Conservation (phyloP, 1,140 invertebrate species). For the Polypedilum vanderplanki region DNA sequence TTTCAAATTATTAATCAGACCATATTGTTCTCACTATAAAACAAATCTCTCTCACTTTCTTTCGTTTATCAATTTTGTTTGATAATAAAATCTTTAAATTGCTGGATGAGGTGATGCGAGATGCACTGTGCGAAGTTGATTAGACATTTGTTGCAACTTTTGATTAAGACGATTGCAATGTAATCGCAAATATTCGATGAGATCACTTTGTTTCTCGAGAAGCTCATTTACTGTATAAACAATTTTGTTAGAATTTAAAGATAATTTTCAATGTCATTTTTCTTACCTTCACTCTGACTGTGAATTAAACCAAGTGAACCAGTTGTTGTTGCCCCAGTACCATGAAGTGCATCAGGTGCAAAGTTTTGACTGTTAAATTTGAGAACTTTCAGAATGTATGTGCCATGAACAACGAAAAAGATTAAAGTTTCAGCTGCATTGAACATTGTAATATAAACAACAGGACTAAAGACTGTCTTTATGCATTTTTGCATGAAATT, state of each 20-base stretch:
- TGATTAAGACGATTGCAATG: constrained; percentile 46
- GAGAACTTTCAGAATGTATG: constrained; percentile 53
- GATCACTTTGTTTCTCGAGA: constrained; percentile 56
- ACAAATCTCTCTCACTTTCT: no score
- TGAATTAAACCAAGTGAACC: constrained; percentile 52
- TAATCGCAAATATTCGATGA: constrained; percentile 47
- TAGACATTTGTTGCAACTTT: constrained; percentile 44
- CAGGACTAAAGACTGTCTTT: constrained; percentile 48
- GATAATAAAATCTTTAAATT: background rate
- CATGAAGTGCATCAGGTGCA: constrained; percentile 51
- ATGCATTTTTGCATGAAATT: constrained; percentile 54
- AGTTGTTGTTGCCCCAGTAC: constrained; percentile 45
- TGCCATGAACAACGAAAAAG: constrained; percentile 49
- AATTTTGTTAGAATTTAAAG: background rate
- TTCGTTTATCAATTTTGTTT: no score
- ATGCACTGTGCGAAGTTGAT: background rate
- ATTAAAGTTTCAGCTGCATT: constrained; percentile 51
- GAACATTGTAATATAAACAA: constrained; percentile 51
- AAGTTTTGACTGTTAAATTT: constrained; percentile 52
- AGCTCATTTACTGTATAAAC: constrained; percentile 53
- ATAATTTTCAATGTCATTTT: background rate
- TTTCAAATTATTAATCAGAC: no score
- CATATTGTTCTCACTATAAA: no score
- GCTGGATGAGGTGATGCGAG: constrained; percentile 8
- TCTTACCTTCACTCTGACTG: constrained; percentile 11